Evolutionary conservation across 92 coral and sea anemone species (phyloP), one percentile per base, ranked within the genome.

Genomic region (Nematostella vectensis): DNA sequence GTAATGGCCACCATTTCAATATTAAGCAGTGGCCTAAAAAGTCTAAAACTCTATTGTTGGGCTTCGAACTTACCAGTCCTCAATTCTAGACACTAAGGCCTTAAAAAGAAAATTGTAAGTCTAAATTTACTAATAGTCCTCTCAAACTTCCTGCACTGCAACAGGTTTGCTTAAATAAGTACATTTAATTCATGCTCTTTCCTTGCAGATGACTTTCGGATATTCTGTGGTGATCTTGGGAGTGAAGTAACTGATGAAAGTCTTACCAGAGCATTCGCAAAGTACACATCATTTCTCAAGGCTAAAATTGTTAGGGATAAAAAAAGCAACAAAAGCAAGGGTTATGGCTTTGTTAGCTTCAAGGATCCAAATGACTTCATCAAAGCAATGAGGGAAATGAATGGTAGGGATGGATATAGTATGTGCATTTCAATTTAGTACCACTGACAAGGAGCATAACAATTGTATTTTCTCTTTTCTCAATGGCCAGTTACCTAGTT

Each of bases 361-460:
- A 91, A 87, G 48, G 98, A 91, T 63, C 95, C 98, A 16, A 78
- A 66, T 54, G 98, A 91, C 67, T 91, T 91, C 59, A 81, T 87
- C 25, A 86, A 82, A 75, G 98, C 98, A 26, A 91, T 91, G 98
- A 71, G 96, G 51, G 98, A 91, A 76, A 91, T 91, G 98, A 91
- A 91, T 63, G 98, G 98, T 91, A 72, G 47, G 98, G 6, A 6
- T 33, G 40, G n/a, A n/a, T n/a, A n/a, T n/a, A n/a, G n/a, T n/a
- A n/a, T n/a, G n/a, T n/a, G n/a, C n/a, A n/a, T n/a, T n/a, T n/a
- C n/a, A n/a, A n/a, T n/a, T n/a, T n/a, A n/a, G n/a, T n/a, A n/a
- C 47, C 4, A 21, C 38, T 61, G 16, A 16, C 24, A 8, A 15
- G 23, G 33, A n/a, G 36, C 17, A 28, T 17, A 27, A 27, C 31